Conservation (phyloP, 1,140 invertebrate species). For the Caerostris extrusa region DNA sequence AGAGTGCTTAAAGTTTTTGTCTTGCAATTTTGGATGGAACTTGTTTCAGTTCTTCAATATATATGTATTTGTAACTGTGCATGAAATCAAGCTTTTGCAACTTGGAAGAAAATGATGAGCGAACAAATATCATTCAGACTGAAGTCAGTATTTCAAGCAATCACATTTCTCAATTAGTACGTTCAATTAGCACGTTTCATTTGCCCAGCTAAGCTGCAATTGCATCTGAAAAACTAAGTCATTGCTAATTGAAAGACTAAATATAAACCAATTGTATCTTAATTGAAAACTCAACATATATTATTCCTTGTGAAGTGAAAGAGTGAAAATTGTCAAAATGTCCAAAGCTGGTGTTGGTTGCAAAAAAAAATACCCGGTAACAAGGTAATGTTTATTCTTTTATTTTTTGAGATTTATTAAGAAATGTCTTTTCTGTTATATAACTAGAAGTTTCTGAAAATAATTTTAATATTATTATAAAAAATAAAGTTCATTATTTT, state of each 20-base stretch:
- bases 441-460: background rate
- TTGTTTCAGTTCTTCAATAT: background rate
- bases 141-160: background rate
- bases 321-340: constrained; percentile 21
- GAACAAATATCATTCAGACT: background rate
- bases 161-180: background rate
- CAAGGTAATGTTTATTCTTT: constrained; percentile 23
- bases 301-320: background rate
- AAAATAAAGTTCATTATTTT: too few relatives aligned
- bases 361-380: constrained; percentile 55
- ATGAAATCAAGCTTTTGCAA: background rate
- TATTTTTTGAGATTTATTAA: background rate
- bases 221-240: too few relatives aligned
- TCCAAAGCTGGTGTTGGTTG: constrained; percentile 39
- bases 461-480: too few relatives aligned
- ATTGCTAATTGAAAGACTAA: too few relatives aligned
- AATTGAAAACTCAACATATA: background rate
- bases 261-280: too few relatives aligned
- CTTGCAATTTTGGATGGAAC: background rate
- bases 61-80: background rate
- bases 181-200: background rate
- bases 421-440: background rate
- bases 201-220: too few relatives aligned
- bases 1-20: background rate
- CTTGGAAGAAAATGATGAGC: background rate